A percentile compares a stretch with the other conserved stretches of the same genome.
These are phyloP conservation scores for Tortricodes alternella DNA, from an alignment of 2,888 invertebrate genomes.

Conservation along the genomic window DNA sequence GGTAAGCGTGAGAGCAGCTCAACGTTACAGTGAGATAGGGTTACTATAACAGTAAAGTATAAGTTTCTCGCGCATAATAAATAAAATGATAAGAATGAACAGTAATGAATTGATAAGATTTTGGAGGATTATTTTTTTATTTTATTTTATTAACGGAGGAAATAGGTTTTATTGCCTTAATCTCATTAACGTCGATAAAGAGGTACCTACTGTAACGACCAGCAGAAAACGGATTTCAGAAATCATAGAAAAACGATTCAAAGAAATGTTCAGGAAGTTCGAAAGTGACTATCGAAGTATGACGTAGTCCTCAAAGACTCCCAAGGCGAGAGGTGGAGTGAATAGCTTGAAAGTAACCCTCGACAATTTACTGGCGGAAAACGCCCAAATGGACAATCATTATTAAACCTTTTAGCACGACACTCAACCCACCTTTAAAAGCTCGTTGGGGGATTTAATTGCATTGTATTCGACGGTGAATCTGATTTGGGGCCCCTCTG, in stretches of 20 bases:
- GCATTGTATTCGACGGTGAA: slow-evolving; percentile 14
- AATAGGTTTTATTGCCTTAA: no score
- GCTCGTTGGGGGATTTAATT: slow-evolving; percentile 17
- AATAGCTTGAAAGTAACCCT: slow-evolving; percentile 6
- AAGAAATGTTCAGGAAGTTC: slow-evolving; percentile 6
- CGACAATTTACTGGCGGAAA: slow-evolving; percentile 13
- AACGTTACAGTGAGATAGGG: no score
- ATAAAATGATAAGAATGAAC: no score
- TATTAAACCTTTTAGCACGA: slow-evolving; percentile 25
- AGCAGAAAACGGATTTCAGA: background rate
- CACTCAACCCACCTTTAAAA: slow-evolving; percentile 11
- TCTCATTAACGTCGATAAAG: no score
- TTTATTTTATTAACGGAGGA: no score
- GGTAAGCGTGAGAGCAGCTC: no score
- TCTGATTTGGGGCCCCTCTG: background rate
- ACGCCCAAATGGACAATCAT: slow-evolving; percentile 14
- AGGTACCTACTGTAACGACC: background rate
- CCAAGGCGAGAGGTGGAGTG: slow-evolving; percentile 1
- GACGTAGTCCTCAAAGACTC: slow-evolving; percentile 9
- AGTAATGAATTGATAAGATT: no score
- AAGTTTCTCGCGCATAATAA: no score
- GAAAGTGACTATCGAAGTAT: slow-evolving; percentile 17
- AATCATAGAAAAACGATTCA: slow-evolving; percentile 1
- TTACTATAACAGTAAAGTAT: no score
- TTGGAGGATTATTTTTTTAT: no score